Conservation (phyloP, 2,797 vertebrate genomes). For the Peromyscus aztecus region DNA sequence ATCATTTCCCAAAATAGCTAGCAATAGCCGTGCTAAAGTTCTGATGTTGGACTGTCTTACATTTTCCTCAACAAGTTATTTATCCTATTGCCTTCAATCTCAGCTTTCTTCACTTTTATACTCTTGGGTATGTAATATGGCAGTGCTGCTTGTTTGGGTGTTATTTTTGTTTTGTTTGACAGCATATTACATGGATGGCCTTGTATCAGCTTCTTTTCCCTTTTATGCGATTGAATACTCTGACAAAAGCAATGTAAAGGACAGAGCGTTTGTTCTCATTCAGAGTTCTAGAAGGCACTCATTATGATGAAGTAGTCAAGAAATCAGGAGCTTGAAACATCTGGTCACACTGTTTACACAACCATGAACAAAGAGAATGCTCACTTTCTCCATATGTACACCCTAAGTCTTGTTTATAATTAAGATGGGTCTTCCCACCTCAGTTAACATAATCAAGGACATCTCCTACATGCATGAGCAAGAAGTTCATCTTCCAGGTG, state of each 20-base stretch:
- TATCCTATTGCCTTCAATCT: neutral
- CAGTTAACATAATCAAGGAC: neutral
- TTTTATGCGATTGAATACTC: neutral
- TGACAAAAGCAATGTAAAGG: neutral
- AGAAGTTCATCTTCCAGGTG: neutral
- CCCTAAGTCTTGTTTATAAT: neutral
- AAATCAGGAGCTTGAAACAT: neutral
- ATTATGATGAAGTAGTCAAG: neutral
- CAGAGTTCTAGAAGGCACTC: neutral
- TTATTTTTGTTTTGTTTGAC: neutral
- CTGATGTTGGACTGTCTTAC: no score
- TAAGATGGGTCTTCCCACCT: neutral
- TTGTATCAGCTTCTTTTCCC: neutral
- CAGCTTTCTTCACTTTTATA: neutral
- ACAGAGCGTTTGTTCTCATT: neutral
- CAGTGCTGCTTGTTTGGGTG: neutral
- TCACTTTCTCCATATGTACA: neutral
- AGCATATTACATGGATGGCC: no score
- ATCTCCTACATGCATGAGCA: no score
- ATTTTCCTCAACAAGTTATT: neutral
- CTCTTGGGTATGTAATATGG: no score
- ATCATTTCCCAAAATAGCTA: neutral
- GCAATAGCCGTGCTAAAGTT: neutral
- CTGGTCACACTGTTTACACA: neutral
- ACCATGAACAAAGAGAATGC: neutral